Evolutionary conservation across 2,888 invertebrate genomes (phyloP), one percentile per base, ranked within the genome.

Genomic region (Darwinula stevensoni): DNA sequence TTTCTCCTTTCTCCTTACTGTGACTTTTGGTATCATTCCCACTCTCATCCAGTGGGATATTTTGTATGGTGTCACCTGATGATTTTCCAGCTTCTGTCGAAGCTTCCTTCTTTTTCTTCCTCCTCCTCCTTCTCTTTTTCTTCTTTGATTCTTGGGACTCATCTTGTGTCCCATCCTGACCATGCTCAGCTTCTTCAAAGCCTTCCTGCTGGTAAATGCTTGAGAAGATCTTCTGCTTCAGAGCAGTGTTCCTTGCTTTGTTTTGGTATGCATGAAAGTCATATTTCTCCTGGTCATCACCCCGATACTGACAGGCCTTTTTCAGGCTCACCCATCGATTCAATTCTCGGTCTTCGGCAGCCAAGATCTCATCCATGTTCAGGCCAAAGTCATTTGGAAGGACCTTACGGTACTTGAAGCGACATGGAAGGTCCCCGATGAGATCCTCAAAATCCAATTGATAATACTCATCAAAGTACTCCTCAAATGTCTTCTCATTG

Each of bases 321-420:
- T 80, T 86, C 3, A 91, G 52, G 0, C 86, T 78, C 41, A 73
- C 82, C 97, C 94, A 97, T 42, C 67, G 66, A 44, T 97, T 94
- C 5, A 97, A 55, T 51, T 94, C 91, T 40, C 65, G 70, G 49
- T 94, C 94, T 45, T 80, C 73, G 1, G 86, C 82, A 41, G 65
- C 53, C 34, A 97, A 56, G 44, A 97, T 84, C 78, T 97, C 97
- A 44, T 84, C 84, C 29, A 72, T 56, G 4, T 67, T 64, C 15
- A 97, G 57, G 2, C 97, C 97, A 52, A 73, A 97, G 52, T 72
- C 68, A 49, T 91, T 91, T 0, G 84, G 70, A 27, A 67, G 59
- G 1, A 76, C 84, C 47, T 75, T 63, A 16, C 84, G 61, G 47
- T 97, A 97, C 46, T 80, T 84, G 52, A 88, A 97, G 41, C 76